Base-by-base conservation (phyloP, 2,797 vertebrate genomes). In the Craterocephalus amniculus region DNA sequence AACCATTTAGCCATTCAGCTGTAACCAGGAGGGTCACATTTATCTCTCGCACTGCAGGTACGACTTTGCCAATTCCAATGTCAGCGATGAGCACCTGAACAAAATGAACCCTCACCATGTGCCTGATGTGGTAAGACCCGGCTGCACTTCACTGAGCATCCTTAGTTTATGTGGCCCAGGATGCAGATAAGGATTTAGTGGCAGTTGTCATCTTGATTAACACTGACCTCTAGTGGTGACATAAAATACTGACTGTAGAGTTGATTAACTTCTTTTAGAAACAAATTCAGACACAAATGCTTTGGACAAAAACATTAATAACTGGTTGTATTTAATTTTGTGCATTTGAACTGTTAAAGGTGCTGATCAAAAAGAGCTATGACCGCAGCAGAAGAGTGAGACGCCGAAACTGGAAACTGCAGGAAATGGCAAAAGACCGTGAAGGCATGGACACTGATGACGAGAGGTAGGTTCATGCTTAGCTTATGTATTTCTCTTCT, bases 301-400 rank as follows among this genome's bases (percentile, higher is more conserved):
- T 48, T 27, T 11, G 16, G 24, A 22, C 26, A 12, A 64, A 55
- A 27, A 4, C 22, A 29, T 52, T 0, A 51, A 3, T 6, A 20
- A 0, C 26, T 6, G 14, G 26, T 26, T 10, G 0, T 40, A n/a
- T 63, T 76, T 61, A 6, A 36, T 36, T 70, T 66, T 60, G 6
- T 58, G 5, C 22, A 10, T 70, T 27, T 67, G 49, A 14, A 16
- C 36, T 35, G 18, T 58, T 51, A 18, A 59, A 99, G 98, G 95
- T 99, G 40, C 85, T 99, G 83, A 97, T 99, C 69, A 99, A 99
- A 93, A 99, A 99, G 93, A 95, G 94, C 79, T 99, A 97, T 0
- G 95, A 99, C 88, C 96, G 96, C 52, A 92, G 45, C 70, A 95
- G 74, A 87, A 94, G 98, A 70, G 95, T 93, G 70, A 97, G 88